These are phyloP conservation scores for Tetanocera ferruginea DNA, from an alignment of 2,888 invertebrate species.

Conservation along the genomic window DNA sequence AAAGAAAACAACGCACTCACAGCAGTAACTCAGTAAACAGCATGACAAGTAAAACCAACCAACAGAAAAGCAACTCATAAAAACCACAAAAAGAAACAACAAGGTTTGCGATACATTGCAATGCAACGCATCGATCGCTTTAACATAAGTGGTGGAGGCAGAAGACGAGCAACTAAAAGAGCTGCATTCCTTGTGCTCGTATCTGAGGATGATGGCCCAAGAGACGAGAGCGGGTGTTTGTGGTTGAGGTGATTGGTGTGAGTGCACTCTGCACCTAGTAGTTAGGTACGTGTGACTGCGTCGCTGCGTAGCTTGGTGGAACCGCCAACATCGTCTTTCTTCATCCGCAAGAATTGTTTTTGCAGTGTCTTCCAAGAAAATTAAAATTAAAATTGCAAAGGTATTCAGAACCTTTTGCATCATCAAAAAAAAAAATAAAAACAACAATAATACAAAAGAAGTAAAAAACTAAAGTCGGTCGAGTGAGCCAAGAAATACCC, in stretches of 20 bases:
- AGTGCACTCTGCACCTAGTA: too few relatives aligned
- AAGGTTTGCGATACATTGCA: background rate
- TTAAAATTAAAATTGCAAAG: background rate
- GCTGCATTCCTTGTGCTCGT: background rate
- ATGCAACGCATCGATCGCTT: background rate
- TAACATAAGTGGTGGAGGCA: background rate
- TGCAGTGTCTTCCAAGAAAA: conserved; percentile 10
- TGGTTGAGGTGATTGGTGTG: too few relatives aligned
- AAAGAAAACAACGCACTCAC: too few relatives aligned
- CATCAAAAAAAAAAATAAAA: too few relatives aligned
- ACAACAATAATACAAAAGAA: too few relatives aligned
- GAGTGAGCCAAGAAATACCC: too few relatives aligned
- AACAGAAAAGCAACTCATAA: background rate
- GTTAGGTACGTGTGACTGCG: background rate
- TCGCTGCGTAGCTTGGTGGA: background rate
- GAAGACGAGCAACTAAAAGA: background rate
- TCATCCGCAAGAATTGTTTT: background rate
- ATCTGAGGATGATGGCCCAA: background rate
- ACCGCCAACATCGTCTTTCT: background rate
- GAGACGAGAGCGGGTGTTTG: background rate
- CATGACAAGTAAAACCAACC: background rate
- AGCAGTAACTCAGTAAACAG: background rate
- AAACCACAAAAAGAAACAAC: background rate
- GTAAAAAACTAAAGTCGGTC: too few relatives aligned
- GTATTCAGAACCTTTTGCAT: background rate